A percentile compares a stretch with the other conserved stretches of the same genome.
phyloP scores from a whole-genome alignment of 2,113 vertebrate genomes.

The Salvelinus fontinalis region DNA sequence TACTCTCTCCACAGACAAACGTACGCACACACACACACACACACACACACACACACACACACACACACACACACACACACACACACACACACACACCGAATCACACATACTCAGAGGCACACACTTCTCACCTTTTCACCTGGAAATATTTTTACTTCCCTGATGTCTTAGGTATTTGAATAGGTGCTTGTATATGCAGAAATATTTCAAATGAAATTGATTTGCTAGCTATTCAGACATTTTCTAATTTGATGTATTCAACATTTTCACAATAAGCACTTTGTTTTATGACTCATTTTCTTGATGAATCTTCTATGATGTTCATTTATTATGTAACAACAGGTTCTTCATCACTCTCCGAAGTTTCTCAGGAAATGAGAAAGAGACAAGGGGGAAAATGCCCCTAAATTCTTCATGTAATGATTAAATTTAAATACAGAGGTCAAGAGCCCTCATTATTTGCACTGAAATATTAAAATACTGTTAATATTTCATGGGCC shows the following conservation, averaged over 20 bases:
- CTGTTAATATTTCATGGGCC: slow-evolving; percentile 69
- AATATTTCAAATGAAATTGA: not conserved
- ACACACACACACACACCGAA: not conserved
- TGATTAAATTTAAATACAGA: slow-evolving; percentile 71
- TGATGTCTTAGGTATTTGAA: too few species aligned
- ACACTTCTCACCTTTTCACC: not conserved
- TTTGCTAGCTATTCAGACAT: not conserved
- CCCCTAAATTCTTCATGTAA: slow-evolving; percentile 65
- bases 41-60: not conserved
- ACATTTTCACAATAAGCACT: not conserved
- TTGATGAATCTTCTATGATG: slow-evolving; percentile 5
- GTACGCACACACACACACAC: not conserved
- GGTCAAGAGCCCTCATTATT: slow-evolving; percentile 71
- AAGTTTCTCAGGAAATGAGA: not conserved
- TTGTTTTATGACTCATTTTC: not conserved
- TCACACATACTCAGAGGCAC: not conserved
- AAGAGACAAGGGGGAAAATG: slow-evolving; percentile 46
- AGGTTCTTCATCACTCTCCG: slow-evolving; percentile 7
- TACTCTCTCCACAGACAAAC: slow-evolving; percentile 2
- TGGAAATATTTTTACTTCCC: not conserved
- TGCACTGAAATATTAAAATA: slow-evolving; percentile 71
- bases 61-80: slow-evolving; percentile 17
- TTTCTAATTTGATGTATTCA: not conserved
- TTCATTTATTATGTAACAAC: slow-evolving; percentile 23
- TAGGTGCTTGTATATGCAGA: too few species aligned